Percentiles rank a stretch among this genome's conserved stretches.
These are phyloP conservation scores for Lucilia sericata DNA, from an alignment of 1,140 invertebrate genomes.

Conservation along the genomic window DNA sequence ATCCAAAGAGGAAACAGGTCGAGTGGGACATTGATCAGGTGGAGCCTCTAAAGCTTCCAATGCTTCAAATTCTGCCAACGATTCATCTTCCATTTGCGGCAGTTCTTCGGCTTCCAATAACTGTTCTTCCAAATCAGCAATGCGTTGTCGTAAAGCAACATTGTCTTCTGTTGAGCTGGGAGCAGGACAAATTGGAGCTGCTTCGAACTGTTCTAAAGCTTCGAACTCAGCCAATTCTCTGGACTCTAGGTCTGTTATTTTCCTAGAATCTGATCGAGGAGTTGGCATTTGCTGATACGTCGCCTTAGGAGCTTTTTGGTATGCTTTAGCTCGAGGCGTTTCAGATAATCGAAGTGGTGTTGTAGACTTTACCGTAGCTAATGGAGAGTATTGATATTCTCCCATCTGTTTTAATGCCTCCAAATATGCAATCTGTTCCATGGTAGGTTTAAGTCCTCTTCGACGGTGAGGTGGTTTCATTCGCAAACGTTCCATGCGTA, in stretches of 20 bases:
- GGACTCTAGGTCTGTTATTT: background rate
- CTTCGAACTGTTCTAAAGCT: background rate
- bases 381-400: background rate
- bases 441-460: background rate
- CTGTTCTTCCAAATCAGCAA: background rate
- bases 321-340: background rate
- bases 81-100: background rate
- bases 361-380: background rate
- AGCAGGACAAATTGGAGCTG: background rate
- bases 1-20: background rate
- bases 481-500: background rate
- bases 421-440: constrained; percentile 23
- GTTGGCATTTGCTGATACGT: no score
- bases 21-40: background rate
- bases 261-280: no score
- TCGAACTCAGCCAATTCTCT: background rate
- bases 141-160: background rate
- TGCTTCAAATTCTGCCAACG: constrained; percentile 26
- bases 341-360: background rate
- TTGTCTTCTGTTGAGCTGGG: background rate
- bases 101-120: background rate
- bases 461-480: background rate
- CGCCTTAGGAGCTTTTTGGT: no score
- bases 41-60: background rate
- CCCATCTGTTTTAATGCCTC: background rate